Evolutionary conservation across 2,113 vertebrate species (phyloP), one percentile per base, ranked within the genome.

Genomic region (Cyanoramphus novaezelandiae): DNA sequence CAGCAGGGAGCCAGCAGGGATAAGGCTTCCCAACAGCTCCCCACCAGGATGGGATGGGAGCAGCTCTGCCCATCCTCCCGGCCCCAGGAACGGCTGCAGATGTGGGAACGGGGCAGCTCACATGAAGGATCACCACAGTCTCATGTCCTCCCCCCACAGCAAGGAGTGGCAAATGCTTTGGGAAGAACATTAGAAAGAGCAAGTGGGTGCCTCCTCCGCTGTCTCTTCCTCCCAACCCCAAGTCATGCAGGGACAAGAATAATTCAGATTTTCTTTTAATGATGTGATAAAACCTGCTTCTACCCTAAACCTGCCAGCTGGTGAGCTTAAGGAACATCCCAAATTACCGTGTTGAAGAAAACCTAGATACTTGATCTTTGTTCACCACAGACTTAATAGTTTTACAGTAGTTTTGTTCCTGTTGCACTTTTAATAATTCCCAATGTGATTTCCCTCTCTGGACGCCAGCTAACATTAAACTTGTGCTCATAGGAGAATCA

Each of bases 361-460:
- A 35, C 5, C 16, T 0, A 0, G 18, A 8, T 19, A 28, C 19
- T n/a, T 14, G 39, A 46, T 33, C 65, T 78, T 52, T 27, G 44
- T 11, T 65, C 41, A 10, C 43, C 39, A 8, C 0, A 0, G 64
- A 88, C 85, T 39, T 39, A 39, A 11, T 39, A 39, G 41, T 29
- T 57, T 47, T 65, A 39, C 8, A 1, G 24, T 4, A 13, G 13
- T n/a, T 79, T n/a, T 29, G 47, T n/a, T 81, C 57, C 55, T 28
- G 31, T 19, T 25, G 17, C 31, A 29, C 21, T 74, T 64, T 17
- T 24, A 37, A 1, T 13, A 46, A 69, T n/a, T 79, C 60, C 57
- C 75, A 67, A 28, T 5, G 3, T 0, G 0, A 71, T 71, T 67
- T 23, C 29, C 65, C 69, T 67, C 72, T 68, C 80, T 35, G 53